A percentile compares a stretch with the other conserved stretches of the same genome.
Evolutionary conservation across 2,113 vertebrate genomes (phyloP).

Genomic region (Phrynosoma blainvillii): DNA sequence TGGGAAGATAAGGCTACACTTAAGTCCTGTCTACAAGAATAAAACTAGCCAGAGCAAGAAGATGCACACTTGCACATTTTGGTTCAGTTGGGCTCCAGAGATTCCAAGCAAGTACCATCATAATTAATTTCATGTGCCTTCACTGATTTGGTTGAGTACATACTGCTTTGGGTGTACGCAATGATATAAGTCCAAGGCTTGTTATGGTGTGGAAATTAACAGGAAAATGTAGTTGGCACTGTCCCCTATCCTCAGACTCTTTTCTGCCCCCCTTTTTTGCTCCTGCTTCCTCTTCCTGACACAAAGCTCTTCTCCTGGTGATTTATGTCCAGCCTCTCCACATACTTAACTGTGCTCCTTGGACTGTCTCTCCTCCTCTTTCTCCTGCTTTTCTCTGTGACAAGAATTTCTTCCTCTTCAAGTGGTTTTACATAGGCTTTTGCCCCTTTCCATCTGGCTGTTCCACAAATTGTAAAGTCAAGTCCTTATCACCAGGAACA

Average conservation of each 20-base stretch:
- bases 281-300: background rate
- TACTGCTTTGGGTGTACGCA: background rate
- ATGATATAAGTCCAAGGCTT: too few relatives aligned
- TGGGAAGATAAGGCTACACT: background rate
- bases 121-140: background rate
- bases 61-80: background rate
- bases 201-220: background rate
- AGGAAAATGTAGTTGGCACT: background rate
- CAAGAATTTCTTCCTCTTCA: background rate
- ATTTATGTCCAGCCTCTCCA: slow-evolving; percentile 12
- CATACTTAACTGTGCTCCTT: background rate
- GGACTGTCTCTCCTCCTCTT: background rate
- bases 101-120: background rate
- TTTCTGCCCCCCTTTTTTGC: background rate
- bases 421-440: background rate
- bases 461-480: slow-evolving; percentile 35
- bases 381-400: background rate
- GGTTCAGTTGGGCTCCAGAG: background rate
- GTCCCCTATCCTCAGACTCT: background rate
- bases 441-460: background rate
- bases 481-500: slow-evolving; percentile 1
- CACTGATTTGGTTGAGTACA: background rate
- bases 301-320: slow-evolving; percentile 13
- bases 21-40: background rate
- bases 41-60: background rate